Evolutionary conservation across 1,140 invertebrate species (phyloP).

Genomic region (Contarinia nasturtii): DNA sequence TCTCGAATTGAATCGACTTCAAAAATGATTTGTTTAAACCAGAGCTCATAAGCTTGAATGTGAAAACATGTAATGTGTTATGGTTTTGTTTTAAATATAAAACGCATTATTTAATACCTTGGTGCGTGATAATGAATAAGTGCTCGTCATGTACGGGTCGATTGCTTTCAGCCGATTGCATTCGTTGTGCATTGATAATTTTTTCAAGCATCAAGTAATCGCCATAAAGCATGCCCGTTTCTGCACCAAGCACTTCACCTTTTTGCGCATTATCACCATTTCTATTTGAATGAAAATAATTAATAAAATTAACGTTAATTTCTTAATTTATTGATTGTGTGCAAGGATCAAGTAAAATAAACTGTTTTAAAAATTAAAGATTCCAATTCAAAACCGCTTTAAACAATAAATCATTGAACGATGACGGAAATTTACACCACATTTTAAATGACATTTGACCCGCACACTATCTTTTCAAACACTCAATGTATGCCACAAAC

Average conservation of each 20-base stretch:
- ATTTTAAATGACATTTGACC: no score
- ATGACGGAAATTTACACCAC: no score
- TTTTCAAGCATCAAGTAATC: constrained; percentile 83
- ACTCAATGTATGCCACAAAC: no score
- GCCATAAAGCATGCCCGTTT: constrained; percentile 58
- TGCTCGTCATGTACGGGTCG: constrained; percentile 88
- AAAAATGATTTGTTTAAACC: constrained; percentile 99
- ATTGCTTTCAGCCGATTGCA: constrained; percentile 53
- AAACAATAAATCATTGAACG: no score
- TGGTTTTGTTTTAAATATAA: no score
- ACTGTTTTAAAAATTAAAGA: no score
- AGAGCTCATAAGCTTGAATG: constrained; percentile 84
- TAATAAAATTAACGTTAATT: no score
- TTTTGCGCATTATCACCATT: constrained; percentile 14
- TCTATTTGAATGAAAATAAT: no score
- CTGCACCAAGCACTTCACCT: constrained; percentile 32
- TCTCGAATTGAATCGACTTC: constrained; percentile 84
- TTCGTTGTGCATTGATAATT: constrained; percentile 64
- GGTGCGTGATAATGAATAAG: constrained; percentile 92
- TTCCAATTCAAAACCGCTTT: no score
- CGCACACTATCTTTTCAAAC: no score
- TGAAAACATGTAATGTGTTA: background rate
- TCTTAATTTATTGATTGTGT: no score
- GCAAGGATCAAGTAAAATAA: no score
- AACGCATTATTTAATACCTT: constrained; percentile 42